Evolutionary conservation across 2,888 invertebrate species (phyloP).

Genomic region (Vesta saturnalis): DNA sequence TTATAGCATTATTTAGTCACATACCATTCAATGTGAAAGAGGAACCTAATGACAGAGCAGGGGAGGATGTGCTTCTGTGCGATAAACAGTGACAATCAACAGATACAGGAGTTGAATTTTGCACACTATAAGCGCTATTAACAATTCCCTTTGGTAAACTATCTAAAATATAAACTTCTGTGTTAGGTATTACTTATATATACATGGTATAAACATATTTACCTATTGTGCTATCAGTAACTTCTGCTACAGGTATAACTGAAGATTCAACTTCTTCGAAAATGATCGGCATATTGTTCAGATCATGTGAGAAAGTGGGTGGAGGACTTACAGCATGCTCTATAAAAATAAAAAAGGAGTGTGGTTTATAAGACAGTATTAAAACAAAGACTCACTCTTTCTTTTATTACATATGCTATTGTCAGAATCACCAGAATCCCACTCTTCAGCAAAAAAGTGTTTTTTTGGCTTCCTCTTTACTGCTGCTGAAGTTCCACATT

Average conservation of each 20-base stretch:
- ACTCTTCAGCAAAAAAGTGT: no score
- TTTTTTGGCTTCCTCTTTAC: conserved; percentile 2
- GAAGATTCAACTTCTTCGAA: conserved; percentile 3
- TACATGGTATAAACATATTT: background rate
- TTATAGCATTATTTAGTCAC: no score
- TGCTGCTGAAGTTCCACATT: background rate
- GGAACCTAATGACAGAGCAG: background rate
- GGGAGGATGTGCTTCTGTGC: background rate
- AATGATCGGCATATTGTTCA: conserved; percentile 5
- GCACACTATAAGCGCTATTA: background rate
- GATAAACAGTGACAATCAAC: no score
- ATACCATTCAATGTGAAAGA: no score
- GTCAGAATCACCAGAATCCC: no score
- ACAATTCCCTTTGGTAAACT: background rate
- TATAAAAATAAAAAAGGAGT: background rate
- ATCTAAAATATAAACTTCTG: background rate
- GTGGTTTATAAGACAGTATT: background rate
- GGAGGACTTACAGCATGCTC: conserved; percentile 2
- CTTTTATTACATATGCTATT: no score
- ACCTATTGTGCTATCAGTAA: background rate
- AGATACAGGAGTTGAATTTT: background rate
- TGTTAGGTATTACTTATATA: background rate
- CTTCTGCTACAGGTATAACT: background rate
- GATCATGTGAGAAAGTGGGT: conserved; percentile 3
- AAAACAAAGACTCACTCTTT: conserved; percentile 3